Base-by-base conservation (phyloP, 1,140 invertebrate species). In the Copidosoma floridanum region DNA sequence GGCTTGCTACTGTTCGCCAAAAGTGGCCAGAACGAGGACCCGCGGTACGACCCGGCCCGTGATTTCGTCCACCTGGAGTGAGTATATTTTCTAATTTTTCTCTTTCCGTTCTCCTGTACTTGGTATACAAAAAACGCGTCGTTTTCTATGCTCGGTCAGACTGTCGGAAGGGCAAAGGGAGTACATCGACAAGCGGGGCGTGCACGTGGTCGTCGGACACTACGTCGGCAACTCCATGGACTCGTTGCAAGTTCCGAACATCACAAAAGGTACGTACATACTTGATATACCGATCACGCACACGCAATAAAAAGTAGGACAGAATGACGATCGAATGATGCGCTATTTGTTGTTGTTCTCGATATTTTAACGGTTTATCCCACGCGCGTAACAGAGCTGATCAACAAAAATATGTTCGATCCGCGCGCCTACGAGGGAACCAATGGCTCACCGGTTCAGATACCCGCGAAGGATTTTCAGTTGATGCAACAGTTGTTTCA, bases 371-470 rank as follows among this genome's bases (percentile, higher is more conserved):
- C 12, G 6, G 29, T 12, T 32, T 32, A 12, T 32, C 6, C 80
- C 29, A 32, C 29, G 29, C 12, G 6, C 29, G 29, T 32, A 32
- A n/a, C n/a, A 91, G 93, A 94, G 68, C 78, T 92, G 61, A 83
- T 95, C 64, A 92, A 95, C 72, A 81, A 83, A 57, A 95, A 95
- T 75, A 85, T 89, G 74, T 96, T 91, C 75, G 74, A 85, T 46
- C 93, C 93, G 7, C 79, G 87, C 59, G 80, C 85, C 10, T 84
- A 84, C 20, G 90, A 89, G 52, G 94, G 94, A 2, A 86, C 85
- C 68, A 86, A 91, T 66, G 94, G 94, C 0, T 82, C 87, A 62
- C 90, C 93, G 2, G 93, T 95, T 12, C 81, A 92, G 21, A 83
- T 95, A 43, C 85, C 88, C 14, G 84, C 87, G 7, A 86, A 86